Evolutionary conservation across 2,888 invertebrate genomes (phyloP).

Genomic region (Epirrhoe tristata): DNA sequence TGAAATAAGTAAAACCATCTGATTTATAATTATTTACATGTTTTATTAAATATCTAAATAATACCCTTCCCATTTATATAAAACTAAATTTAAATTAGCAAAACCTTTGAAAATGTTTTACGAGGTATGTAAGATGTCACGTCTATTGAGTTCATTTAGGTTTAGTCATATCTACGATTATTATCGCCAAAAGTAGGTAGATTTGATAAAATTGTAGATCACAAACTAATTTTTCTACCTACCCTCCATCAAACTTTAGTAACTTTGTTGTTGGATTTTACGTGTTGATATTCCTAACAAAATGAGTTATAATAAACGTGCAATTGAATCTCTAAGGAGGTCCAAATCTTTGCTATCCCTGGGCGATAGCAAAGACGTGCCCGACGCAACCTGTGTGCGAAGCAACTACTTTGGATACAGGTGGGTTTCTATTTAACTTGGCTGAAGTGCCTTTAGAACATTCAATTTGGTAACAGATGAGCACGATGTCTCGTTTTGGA

Average conservation of each 20-base stretch:
- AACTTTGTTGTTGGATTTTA: background rate
- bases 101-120: too few relatives aligned
- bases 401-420: slow-evolving; percentile 3
- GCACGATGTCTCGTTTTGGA: too few relatives aligned
- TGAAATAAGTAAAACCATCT: slow-evolving; percentile 30
- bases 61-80: background rate
- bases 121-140: too few relatives aligned
- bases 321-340: slow-evolving; percentile 21
- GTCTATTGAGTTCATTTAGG: too few relatives aligned
- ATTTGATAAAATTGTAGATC: background rate
- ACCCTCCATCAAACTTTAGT: slow-evolving; percentile 13
- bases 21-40: slow-evolving; percentile 34
- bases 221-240: slow-evolving; percentile 1
- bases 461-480: too few relatives aligned
- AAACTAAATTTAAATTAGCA: too few relatives aligned
- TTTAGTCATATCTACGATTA: too few relatives aligned
- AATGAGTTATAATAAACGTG: slow-evolving; percentile 17
- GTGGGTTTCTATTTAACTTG: slow-evolving; percentile 3
- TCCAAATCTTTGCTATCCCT: slow-evolving; percentile 41
- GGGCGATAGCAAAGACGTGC: slow-evolving; percentile 16
- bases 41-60: slow-evolving; percentile 11
- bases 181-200: background rate
- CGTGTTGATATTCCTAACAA: slow-evolving; percentile 3
- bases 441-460: too few relatives aligned
- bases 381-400: background rate